Conservation (phyloP, 2,888 invertebrate species). For the Lycophotia porphyrea region DNA sequence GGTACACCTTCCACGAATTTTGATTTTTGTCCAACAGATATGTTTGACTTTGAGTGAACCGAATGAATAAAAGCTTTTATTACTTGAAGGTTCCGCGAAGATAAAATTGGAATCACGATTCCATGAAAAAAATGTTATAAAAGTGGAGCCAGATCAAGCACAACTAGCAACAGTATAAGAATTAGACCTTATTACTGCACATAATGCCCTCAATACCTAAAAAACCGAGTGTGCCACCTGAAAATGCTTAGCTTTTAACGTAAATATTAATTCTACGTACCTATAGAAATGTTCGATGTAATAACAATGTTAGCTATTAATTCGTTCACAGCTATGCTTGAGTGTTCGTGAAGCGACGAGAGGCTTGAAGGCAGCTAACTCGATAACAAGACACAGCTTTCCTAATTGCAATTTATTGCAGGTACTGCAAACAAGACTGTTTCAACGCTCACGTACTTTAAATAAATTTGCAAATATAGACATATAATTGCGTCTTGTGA, state of each 20-base stretch:
- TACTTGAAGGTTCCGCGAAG: not conserved
- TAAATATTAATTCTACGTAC: slow-evolving; percentile 35
- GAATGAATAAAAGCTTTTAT: not conserved
- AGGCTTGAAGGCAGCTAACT: slow-evolving; percentile 88
- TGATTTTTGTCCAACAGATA: not conserved
- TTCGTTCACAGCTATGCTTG: slow-evolving; percentile 79
- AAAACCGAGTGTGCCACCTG: not conserved
- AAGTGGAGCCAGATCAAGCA: not conserved
- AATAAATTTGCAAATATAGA: slow-evolving; percentile 88
- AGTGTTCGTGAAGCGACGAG: slow-evolving; percentile 79
- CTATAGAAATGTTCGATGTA: slow-evolving; percentile 61
- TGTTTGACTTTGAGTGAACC: not conserved
- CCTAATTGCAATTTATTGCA: slow-evolving; percentile 91
- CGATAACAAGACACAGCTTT: slow-evolving; percentile 90
- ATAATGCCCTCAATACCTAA: not conserved
- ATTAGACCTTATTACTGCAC: not conserved
- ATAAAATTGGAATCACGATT: not conserved
- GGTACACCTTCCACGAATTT: not conserved
- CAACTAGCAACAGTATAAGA: not conserved
- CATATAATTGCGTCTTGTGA: slow-evolving; percentile 79
- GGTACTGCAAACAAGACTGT: slow-evolving; percentile 89
- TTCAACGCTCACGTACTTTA: slow-evolving; percentile 88
- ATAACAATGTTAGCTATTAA: slow-evolving; percentile 79
- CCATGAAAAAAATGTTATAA: not conserved
- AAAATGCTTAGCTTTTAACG: slow-evolving; percentile 19